Percentiles rank a stretch among this genome's conserved stretches.
Conservation (phyloP, 2,113 vertebrate genomes). For the Addax nasomaculatus region DNA sequence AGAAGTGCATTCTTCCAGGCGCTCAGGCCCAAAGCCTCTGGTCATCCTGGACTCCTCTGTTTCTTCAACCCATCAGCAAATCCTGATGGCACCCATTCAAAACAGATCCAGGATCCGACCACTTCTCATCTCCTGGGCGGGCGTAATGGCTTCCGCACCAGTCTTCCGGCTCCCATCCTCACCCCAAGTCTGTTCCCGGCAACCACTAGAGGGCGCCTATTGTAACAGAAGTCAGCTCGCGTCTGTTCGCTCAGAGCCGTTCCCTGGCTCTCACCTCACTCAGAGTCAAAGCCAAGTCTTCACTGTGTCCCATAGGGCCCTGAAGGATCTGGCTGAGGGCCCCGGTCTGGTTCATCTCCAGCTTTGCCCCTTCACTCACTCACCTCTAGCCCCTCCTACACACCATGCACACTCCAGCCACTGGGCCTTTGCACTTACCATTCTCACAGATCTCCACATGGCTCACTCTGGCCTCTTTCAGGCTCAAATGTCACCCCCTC, state of each 20-base stretch:
- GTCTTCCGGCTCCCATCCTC: background rate
- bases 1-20: background rate
- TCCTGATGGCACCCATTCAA: background rate
- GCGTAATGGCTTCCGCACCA: accelerated
- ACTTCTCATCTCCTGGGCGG: background rate
- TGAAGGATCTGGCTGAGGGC: background rate
- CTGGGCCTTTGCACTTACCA: background rate
- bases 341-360: background rate
- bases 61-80: background rate
- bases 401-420: background rate
- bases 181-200: background rate
- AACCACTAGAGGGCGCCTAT: background rate
- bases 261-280: background rate
- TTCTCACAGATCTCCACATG: background rate
- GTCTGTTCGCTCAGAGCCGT: background rate
- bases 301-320: background rate
- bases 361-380: background rate
- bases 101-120: background rate
- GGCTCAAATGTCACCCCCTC: background rate
- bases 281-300: background rate
- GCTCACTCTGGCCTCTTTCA: background rate
- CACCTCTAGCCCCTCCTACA: background rate
- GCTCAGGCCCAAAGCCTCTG: background rate
- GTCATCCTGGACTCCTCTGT: background rate
- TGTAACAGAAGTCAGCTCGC: accelerated